phyloP scores from a whole-genome alignment of 2,797 vertebrate genomes.

The Ceryle rudis region DNA sequence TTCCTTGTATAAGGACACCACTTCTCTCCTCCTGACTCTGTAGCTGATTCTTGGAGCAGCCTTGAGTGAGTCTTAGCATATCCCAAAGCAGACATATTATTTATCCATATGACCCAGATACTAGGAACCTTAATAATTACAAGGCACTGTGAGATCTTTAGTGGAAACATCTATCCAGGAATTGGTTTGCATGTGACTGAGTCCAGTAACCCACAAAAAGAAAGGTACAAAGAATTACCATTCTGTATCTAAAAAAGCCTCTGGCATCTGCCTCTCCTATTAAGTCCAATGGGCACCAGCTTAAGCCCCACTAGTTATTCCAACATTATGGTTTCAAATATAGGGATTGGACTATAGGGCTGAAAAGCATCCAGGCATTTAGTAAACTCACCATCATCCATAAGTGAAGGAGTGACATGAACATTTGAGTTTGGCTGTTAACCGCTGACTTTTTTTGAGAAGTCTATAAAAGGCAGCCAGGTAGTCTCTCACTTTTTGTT shows the following conservation, averaged over 20 bases:
- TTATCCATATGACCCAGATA: background rate
- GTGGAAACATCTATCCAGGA: constrained; percentile 33
- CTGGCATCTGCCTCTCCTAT: constrained; percentile 4
- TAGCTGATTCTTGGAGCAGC: background rate
- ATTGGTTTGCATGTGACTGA: background rate
- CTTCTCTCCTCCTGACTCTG: background rate
- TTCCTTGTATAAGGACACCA: background rate
- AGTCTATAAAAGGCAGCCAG: constrained; percentile 68
- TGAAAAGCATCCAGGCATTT: constrained; percentile 39
- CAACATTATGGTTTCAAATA: constrained; percentile 13
- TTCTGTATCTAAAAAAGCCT: constrained; percentile 41
- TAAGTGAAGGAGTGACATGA: constrained; percentile 42
- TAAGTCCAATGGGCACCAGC: constrained; percentile 3
- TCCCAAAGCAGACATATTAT: background rate
- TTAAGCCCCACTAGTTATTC: constrained; percentile 21
- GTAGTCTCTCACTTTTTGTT: constrained; percentile 65
- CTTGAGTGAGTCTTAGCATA: background rate
- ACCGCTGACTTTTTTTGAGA: constrained; percentile 56
- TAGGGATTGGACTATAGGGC: background rate
- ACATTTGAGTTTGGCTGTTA: constrained; percentile 46
- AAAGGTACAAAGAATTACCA: constrained; percentile 45
- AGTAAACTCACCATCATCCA: constrained; percentile 30
- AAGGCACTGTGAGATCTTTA: background rate
- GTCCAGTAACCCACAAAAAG: background rate
- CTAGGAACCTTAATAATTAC: background rate